Evolutionary conservation across 92 coral and sea anemone genomes (phyloP).

Genomic region (Micromussa lordhowensis): DNA sequence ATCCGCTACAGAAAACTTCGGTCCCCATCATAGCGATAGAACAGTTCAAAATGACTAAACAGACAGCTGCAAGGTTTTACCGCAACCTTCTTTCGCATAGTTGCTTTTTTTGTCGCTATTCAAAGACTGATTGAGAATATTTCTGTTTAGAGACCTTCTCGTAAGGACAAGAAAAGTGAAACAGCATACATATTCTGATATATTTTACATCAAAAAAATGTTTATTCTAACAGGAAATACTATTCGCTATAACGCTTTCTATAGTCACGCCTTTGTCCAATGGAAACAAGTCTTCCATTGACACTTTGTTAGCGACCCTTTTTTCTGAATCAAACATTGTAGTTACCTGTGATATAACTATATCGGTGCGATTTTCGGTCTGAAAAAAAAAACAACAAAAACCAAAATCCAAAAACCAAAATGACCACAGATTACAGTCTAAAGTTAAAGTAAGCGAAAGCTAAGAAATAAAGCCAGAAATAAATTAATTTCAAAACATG

Average conservation of each 20-base stretch:
- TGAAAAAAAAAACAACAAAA: background rate
- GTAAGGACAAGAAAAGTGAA: background rate
- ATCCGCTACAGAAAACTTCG: background rate
- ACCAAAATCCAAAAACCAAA: background rate
- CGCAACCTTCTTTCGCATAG: background rate
- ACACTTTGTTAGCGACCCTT: background rate
- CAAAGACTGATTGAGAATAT: background rate
- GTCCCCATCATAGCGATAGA: background rate
- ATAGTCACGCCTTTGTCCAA: background rate
- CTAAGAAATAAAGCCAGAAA: too few relatives aligned
- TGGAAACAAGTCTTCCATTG: background rate
- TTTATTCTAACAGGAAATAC: background rate
- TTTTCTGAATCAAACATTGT: background rate
- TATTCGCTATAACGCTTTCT: background rate
- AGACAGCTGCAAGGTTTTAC: background rate
- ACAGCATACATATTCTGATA: background rate
- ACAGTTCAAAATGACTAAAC: background rate
- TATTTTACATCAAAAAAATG: too few relatives aligned
- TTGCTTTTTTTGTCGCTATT: background rate
- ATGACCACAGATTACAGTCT: background rate
- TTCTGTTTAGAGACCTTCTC: background rate
- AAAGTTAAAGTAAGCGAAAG: too few relatives aligned
- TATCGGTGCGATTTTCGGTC: background rate
- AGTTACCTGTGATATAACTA: background rate
- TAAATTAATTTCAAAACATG: too few relatives aligned